These are phyloP conservation scores for Cheiracanthium punctorium DNA, from an alignment of 2,888 invertebrate genomes.

Conservation along the genomic window DNA sequence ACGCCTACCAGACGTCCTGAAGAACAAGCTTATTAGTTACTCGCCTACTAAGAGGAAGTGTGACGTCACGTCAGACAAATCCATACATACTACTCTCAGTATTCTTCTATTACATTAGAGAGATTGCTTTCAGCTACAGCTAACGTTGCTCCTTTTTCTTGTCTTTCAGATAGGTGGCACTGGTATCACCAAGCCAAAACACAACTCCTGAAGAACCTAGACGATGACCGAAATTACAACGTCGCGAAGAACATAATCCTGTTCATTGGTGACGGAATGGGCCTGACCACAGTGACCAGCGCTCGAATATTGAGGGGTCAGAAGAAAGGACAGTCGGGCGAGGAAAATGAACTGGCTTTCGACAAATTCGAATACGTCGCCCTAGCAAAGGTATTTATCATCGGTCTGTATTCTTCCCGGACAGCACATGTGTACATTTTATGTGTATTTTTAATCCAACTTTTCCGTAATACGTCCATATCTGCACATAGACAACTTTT, in stretches of 20 bases:
- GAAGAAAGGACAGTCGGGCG: slow-evolving; percentile 72
- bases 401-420: neutral
- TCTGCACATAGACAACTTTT: too few relatives aligned
- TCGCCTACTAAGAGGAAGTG: too few relatives aligned
- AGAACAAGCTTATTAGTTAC: too few relatives aligned
- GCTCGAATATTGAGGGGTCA: slow-evolving; percentile 84
- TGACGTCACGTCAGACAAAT: too few relatives aligned
- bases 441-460: too few relatives aligned
- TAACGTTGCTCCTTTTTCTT: too few relatives aligned
- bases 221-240: slow-evolving; percentile 55
- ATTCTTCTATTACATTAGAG: too few relatives aligned
- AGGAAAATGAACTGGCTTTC: slow-evolving; percentile 71
- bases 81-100: too few relatives aligned
- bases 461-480: too few relatives aligned
- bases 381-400: slow-evolving; percentile 71
- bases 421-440: too few relatives aligned
- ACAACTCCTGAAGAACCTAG: slow-evolving; percentile 54
- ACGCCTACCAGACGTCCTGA: too few relatives aligned
- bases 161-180: slow-evolving; percentile 67
- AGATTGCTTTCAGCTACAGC: too few relatives aligned
- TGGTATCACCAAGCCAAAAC: slow-evolving; percentile 70
- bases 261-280: slow-evolving; percentile 87
- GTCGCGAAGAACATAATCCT: slow-evolving; percentile 82
- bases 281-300: slow-evolving; percentile 83
- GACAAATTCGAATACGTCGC: slow-evolving; percentile 71